Conservation (phyloP, 35 echinoderm and acorn worm species). For the Patiria miniata region DNA sequence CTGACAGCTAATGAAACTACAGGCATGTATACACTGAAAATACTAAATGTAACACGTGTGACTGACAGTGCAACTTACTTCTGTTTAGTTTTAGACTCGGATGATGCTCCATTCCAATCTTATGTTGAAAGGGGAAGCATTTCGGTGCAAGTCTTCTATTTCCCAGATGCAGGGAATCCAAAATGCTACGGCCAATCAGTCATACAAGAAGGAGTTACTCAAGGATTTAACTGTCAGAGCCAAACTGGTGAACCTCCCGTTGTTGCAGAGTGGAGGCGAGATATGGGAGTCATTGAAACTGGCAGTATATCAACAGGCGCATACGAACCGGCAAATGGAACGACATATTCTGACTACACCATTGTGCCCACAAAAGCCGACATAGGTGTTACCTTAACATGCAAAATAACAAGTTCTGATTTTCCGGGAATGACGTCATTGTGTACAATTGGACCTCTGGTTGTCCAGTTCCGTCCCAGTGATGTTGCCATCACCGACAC, state of each 20-base stretch:
- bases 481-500: background rate
- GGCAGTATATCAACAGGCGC: too few relatives aligned
- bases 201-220: background rate
- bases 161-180: slow-evolving; percentile 12
- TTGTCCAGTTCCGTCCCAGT: background rate
- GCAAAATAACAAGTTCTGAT: background rate
- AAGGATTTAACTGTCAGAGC: background rate
- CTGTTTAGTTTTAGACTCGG: background rate
- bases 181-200: background rate
- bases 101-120: too few relatives aligned
- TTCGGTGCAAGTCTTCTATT: background rate
- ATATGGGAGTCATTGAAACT: too few relatives aligned
- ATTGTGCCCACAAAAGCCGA: background rate
- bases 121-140: background rate
- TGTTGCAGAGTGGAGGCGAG: background rate
- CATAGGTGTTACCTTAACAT: background rate
- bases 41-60: background rate
- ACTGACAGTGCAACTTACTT: background rate
- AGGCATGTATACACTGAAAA: background rate
- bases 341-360: background rate
- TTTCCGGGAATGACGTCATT: background rate
- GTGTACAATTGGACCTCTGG: slow-evolving; percentile 8
- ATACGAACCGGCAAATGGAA: background rate
- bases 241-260: background rate
- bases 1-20: background rate